phyloP scores from a whole-genome alignment of 2,113 vertebrate genomes.

The Mormyrus lacerda region DNA sequence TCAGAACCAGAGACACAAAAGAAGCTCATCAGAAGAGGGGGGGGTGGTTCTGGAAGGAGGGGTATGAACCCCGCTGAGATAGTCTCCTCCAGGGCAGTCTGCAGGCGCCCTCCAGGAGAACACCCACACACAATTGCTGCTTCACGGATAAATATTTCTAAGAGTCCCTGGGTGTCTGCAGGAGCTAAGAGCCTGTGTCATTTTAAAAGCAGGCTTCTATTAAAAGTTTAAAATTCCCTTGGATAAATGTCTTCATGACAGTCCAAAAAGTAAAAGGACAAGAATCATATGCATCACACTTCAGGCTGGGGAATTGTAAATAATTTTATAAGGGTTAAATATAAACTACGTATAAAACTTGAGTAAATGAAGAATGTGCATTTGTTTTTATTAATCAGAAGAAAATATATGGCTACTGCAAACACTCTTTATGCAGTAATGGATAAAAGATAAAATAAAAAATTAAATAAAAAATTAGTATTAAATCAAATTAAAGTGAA shows the following conservation, averaged over 20 bases:
- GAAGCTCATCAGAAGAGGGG: slow-evolving; percentile 11
- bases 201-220: slow-evolving; percentile 12
- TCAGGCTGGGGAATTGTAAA: neutral
- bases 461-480: neutral
- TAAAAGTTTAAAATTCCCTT: slow-evolving; percentile 14
- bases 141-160: slow-evolving; percentile 3
- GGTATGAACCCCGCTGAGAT: neutral
- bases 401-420: neutral
- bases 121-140: slow-evolving; percentile 1
- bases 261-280: neutral
- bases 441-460: neutral
- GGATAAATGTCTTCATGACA: slow-evolving; percentile 5
- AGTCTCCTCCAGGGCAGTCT: slow-evolving; percentile 11
- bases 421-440: neutral
- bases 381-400: neutral
- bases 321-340: slow-evolving; percentile 9
- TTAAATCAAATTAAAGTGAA: neutral
- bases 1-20: slow-evolving; percentile 8
- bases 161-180: slow-evolving; percentile 1
- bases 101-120: slow-evolving; percentile 13
- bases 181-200: slow-evolving; percentile 16
- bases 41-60: neutral
- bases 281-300: neutral
- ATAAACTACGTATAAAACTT: neutral
- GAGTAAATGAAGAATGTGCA: neutral